A percentile compares a stretch with the other conserved stretches of the same genome.
Conservation (phyloP, 2,888 invertebrate species). For the Drosophila mayaguana region DNA sequence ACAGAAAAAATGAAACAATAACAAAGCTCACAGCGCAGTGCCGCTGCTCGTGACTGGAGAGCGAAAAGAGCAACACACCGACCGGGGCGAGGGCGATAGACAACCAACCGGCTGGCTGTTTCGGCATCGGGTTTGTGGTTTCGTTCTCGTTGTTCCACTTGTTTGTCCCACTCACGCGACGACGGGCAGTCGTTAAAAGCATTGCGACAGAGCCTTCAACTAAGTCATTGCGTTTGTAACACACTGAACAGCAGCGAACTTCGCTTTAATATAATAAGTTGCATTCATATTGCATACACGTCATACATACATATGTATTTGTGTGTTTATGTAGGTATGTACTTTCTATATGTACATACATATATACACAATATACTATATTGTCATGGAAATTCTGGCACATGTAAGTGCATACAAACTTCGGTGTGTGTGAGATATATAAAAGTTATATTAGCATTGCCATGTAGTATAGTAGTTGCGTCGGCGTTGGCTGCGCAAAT, state of each 20-base stretch:
- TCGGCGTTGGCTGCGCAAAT: constrained; percentile 17
- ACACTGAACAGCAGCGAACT: background rate
- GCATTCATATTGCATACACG: background rate
- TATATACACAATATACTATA: background rate
- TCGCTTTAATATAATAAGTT: background rate
- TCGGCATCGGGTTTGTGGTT: constrained; percentile 41
- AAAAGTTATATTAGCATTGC: constrained; percentile 12
- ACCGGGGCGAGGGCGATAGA: constrained; percentile 5
- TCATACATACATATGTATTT: background rate
- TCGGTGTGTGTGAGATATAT: constrained; percentile 12
- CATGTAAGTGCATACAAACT: constrained; percentile 22
- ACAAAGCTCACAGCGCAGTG: constrained; percentile 30
- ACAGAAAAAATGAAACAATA: constrained; percentile 47
- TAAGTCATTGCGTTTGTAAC: constrained; percentile 26
- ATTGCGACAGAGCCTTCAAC: constrained; percentile 3
- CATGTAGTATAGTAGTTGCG: constrained; percentile 9
- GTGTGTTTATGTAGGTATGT: background rate
- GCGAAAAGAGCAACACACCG: constrained; percentile 10
- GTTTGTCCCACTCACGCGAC: constrained; percentile 71
- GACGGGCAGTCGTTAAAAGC: constrained; percentile 40
- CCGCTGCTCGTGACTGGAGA: constrained; percentile 35
- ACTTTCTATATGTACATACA: background rate
- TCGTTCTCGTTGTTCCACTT: constrained; percentile 44
- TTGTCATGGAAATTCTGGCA: background rate
- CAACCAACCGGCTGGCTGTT: constrained; percentile 62